Conservation (phyloP, 2,888 invertebrate genomes). For the Petrophora chlorosata region DNA sequence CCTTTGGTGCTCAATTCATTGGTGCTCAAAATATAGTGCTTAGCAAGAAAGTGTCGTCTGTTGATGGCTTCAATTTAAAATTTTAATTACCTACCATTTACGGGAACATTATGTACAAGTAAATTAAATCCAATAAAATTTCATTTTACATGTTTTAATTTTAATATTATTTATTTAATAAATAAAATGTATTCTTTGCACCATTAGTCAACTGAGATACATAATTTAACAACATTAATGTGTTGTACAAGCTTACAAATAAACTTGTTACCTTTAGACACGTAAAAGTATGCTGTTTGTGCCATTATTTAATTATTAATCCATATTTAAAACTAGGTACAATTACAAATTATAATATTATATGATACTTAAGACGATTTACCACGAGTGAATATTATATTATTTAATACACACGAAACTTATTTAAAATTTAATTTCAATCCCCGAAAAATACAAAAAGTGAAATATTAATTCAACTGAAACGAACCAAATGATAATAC, state of each 20-base stretch:
- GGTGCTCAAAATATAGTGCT: too few relatives aligned
- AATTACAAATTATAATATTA: conserved; percentile 15
- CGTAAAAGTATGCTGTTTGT: conserved; percentile 14
- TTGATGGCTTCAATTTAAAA: too few relatives aligned
- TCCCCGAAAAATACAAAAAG: conserved; percentile 12
- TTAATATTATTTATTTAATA: conserved; percentile 13
- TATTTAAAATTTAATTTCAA: conserved; percentile 11
- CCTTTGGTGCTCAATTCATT: too few relatives aligned
- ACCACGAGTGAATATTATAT: conserved; percentile 4
- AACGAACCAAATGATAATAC: conserved; percentile 33
- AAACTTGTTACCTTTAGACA: conserved; percentile 12
- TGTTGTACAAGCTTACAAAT: conserved; percentile 24
- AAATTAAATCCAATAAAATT: conserved; percentile 8
- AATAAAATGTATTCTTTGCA: conserved; percentile 14
- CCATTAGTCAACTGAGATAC: conserved; percentile 4
- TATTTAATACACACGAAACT: conserved; percentile 4
- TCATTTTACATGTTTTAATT: neutral
- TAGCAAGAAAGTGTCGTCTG: too few relatives aligned
- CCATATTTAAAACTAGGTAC: conserved; percentile 7
- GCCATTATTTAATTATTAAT: conserved; percentile 16
- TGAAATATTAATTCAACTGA: conserved; percentile 8
- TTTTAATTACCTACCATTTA: neutral
- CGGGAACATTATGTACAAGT: conserved; percentile 1
- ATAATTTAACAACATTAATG: conserved; percentile 1
- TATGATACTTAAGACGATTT: conserved; percentile 16